Evolutionary conservation across 1,140 invertebrate genomes (phyloP).

Genomic region (Leptinotarsa texana): DNA sequence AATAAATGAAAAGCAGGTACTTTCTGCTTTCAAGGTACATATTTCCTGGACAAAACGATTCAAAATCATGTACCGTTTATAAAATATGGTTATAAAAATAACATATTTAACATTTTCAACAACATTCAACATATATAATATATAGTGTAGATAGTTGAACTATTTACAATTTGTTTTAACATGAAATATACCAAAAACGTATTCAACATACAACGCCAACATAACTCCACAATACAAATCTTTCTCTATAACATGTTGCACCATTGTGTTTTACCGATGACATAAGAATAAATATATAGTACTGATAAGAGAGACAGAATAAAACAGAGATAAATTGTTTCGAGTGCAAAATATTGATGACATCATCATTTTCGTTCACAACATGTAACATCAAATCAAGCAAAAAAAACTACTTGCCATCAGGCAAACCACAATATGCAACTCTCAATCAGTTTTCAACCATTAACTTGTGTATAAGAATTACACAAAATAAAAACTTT

Average conservation of each 20-base stretch:
- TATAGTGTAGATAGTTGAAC: slow-evolving; percentile 6
- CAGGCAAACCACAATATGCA: too few relatives aligned
- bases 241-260: too few relatives aligned
- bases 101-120: slow-evolving; percentile 14
- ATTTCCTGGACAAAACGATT: not conserved
- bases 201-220: not conserved
- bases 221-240: too few relatives aligned
- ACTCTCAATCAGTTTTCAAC: not conserved
- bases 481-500: slow-evolving; percentile 18
- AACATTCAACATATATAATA: slow-evolving; percentile 12
- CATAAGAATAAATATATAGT: too few relatives aligned
- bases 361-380: too few relatives aligned
- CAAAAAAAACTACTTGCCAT: too few relatives aligned
- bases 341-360: too few relatives aligned
- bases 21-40: not conserved
- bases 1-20: not conserved
- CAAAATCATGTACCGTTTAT: slow-evolving; percentile 11
- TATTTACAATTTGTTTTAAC: slow-evolving; percentile 14
- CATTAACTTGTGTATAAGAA: not conserved
- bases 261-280: too few relatives aligned
- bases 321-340: too few relatives aligned
- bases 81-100: slow-evolving; percentile 27
- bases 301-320: too few relatives aligned
- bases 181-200: slow-evolving; percentile 8
- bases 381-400: too few relatives aligned